Base-by-base conservation (phyloP, 2,797 vertebrate genomes). In the Orientallactaga sibirica region DNA sequence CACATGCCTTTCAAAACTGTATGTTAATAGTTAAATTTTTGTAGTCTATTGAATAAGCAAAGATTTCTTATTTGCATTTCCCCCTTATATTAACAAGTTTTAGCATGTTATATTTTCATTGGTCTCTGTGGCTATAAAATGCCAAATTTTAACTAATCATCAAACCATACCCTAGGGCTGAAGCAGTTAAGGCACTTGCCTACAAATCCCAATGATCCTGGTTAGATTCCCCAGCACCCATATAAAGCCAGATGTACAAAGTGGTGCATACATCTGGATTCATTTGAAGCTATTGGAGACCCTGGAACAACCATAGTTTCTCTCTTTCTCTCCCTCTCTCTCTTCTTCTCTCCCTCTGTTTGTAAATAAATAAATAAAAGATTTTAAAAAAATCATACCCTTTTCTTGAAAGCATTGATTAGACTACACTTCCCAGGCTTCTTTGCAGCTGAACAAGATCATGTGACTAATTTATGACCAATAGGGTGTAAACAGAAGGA, bases 11-110 rank as follows among this genome's bases (percentile, higher is more conserved):
- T 62, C 25, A 86, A 67, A 43, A 27, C 66, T 77, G 12, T n/a
- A 2, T 90, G 25, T 43, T 86, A 80, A 80, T 41, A 78, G 62
- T 92, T 67, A 7, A 27, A 41, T 89, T 41, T 85, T 96, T 81
- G 73, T n/a, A 48, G 55, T 58, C 41, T 78, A 14, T 48, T 74
- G 25, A 84, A 75, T 74, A 67, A 87, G n/a, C 70, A 76, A 15
- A 74, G 33, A 43, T 61, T 33, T 85, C 91, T 71, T 58, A 88
- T 89, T 93, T 86, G 58, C 33, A 71, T 91, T 62, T 80, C 15
- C 14, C 29, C 76, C 20, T n/a, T 83, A 41, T 37, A 73, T 55
- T 86, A 80, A 70, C 37, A 89, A 64, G 15, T 88, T 61, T 79
- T 67, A 86, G 16, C 52, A 66, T 61, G 14, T 81, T 86, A 3